These are phyloP conservation scores for Strix occidentalis DNA, from an alignment of 2,797 vertebrate species.

Conservation along the genomic window DNA sequence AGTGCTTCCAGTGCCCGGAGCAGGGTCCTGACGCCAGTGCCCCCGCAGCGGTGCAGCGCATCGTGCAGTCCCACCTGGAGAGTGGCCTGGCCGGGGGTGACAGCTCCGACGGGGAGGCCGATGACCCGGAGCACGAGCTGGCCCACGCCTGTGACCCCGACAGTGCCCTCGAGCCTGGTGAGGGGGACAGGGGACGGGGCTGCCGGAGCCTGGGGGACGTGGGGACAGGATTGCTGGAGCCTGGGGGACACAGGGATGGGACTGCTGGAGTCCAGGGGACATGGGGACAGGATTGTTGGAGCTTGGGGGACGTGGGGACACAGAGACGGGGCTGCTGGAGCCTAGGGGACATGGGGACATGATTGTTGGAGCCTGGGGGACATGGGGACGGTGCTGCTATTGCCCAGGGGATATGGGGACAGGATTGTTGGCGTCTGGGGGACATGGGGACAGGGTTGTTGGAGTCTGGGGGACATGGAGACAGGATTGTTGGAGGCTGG, in stretches of 20 bases:
- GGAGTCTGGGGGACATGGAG: neutral
- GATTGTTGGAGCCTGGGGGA: neutral
- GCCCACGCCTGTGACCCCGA: neutral
- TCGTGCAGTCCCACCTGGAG: conserved; percentile 94
- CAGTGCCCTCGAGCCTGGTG: conserved; percentile 36
- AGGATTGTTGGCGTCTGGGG: no score
- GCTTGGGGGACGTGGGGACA: no score
- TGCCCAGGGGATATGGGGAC: rapidly evolving
- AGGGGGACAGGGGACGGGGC: neutral
- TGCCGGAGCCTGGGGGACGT: rapidly evolving
- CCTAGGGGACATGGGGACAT: no score
- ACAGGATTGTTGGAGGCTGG: no score
- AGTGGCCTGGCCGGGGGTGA: conserved; percentile 80
- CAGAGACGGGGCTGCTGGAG: neutral
- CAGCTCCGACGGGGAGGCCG: conserved; percentile 72
- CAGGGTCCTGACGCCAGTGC: rapidly evolving
- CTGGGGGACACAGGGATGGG: neutral
- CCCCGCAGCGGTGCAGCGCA: conserved; percentile 90
- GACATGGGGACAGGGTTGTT: no score
- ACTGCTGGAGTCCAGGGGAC: rapidly evolving
- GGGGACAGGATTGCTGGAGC: neutral
- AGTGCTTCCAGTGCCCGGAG: neutral
- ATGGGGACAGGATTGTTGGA: neutral
- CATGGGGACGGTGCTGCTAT: no score
- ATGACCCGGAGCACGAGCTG: conserved; percentile 25